Evolutionary conservation across 1,140 invertebrate species (phyloP), one percentile per base, ranked within the genome.

Genomic region (Heliconius himera): DNA sequence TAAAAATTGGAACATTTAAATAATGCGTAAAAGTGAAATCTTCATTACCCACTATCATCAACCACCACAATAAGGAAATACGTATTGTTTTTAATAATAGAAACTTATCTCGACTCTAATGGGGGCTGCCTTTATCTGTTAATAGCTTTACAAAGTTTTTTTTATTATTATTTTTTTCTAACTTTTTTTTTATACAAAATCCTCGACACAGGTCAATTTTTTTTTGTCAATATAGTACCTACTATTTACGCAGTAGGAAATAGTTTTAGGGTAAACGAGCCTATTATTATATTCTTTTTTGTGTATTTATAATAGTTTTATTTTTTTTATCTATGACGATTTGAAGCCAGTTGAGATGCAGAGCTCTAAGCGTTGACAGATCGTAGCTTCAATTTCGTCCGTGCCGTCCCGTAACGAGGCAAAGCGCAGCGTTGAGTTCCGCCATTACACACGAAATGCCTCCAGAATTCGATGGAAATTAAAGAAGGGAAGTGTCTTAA

Each of bases 81-180:
- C 74, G 33, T 76, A 71, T 76, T 26, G 18, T 26, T 49, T 74
- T 79, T 76, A 51, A 70, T 76, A 79, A 76, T 72, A 74, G 70
- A 49, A 73, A 70, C 26, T 77, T 81, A 81, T 81, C 80, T 79
- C 26, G 71, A 54, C 36, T 78, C 79, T 82, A 82, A 84, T 84
- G 77, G 75, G 20, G 51, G 56, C 46, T 41, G 20, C 60, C n/a
- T 82, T 91, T 92, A 92, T 92, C 91, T 85, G 82, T 84, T 91
- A 92, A 92, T 92, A 88, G 89, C 81, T 89, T 90, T 87, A 90
- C 86, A 80, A 83, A 84, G 80, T 86, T 79, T 83, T 77, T 78
- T 86, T 79, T 77, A 73, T 82, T n/a, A n/a, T n/a, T 85, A 6
- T 83, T 83, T 87, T 88, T 87, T 85, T 84, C 81, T 77, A 83